These are phyloP conservation scores for Eupithecia subfuscata DNA, from an alignment of 2,888 invertebrate species.

Conservation along the genomic window DNA sequence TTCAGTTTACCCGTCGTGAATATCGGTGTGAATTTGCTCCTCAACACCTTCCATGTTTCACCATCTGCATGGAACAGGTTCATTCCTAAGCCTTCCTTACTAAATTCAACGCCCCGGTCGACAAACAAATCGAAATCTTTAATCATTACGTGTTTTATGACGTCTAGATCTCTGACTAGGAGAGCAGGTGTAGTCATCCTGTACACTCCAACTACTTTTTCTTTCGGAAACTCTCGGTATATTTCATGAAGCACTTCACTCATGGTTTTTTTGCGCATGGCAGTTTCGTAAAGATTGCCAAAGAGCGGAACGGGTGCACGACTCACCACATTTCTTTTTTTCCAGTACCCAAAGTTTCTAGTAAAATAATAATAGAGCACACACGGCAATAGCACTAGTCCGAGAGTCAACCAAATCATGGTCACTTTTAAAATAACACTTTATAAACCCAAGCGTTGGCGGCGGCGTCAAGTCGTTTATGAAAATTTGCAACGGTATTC, in stretches of 20 bases:
- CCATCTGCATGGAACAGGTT: conserved; percentile 64
- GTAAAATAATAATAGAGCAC: conserved; percentile 56
- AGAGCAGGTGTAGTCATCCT: conserved; percentile 59
- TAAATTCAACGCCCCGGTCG: conserved; percentile 60
- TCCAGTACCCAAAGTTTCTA: conserved; percentile 62
- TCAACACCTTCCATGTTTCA: conserved; percentile 59
- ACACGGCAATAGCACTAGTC: conserved; percentile 31
- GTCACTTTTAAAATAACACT: conserved; percentile 5
- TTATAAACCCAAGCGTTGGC: neutral
- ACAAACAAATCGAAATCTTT: conserved; percentile 63
- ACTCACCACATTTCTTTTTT: conserved; percentile 51
- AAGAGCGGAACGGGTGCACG: conserved; percentile 57
- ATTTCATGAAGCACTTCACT: conserved; percentile 23
- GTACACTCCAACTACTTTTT: conserved; percentile 64
- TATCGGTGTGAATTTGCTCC: conserved; percentile 59
- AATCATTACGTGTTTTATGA: conserved; percentile 62
- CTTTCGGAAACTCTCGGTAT: conserved; percentile 56
- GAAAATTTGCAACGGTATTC: neutral
- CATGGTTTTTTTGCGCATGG: conserved; percentile 37
- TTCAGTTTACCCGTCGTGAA: conserved; percentile 67
- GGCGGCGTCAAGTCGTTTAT: neutral
- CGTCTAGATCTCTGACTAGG: conserved; percentile 61
- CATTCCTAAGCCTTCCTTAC: conserved; percentile 56
- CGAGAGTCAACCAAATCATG: conserved; percentile 6
- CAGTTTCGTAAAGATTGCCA: conserved; percentile 56